Evolutionary conservation across 2,113 vertebrate species (phyloP), one percentile per base, ranked within the genome.

Genomic region (Actenoides hombroni): DNA sequence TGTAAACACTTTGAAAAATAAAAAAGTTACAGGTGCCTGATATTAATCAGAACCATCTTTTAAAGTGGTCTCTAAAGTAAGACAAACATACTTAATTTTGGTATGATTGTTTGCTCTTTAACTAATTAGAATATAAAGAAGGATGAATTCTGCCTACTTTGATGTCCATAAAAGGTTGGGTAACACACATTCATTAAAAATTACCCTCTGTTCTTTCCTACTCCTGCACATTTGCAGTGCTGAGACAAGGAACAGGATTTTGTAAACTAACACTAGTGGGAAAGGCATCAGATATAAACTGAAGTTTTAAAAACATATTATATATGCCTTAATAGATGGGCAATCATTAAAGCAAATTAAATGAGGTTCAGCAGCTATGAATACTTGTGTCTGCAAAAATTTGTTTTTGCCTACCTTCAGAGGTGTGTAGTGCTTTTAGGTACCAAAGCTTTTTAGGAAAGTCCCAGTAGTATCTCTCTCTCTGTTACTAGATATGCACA

Each of bases 281-380:
- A 87, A 91, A 79, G 8, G 9, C 63, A 57, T 17, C 54, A 16
- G 68, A 16, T 92, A 40, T n/a, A 40, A 93, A 73, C 33, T 8
- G 21, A 87, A 5, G 5, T 79, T 57, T 61, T 25, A 51, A 28
- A 79, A 20, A n/a, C 14, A 1, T 57, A 57, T 65, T 76, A 8
- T 64, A 7, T 18, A 5, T 28, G 12, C 17, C 16, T 83, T 60
- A 73, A 49, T 74, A 70, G n/a, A 69, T 37, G 21, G 63, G 11
- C 0, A 0, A 6, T 83, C 1, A 0, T 64, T 70, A 85, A 40
- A 83, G 19, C 26, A 57, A 76, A 53, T 35, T 21, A 48, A 2
- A 0, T 20, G n/a, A 21, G 26, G 6, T 67, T 75, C 61, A 63
- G 37, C 10, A 12, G 24, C 75, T 67, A 10, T 3, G 8, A 5